Base-by-base conservation (phyloP, 2,888 invertebrate genomes). In the Chymomyza fuscimana region DNA sequence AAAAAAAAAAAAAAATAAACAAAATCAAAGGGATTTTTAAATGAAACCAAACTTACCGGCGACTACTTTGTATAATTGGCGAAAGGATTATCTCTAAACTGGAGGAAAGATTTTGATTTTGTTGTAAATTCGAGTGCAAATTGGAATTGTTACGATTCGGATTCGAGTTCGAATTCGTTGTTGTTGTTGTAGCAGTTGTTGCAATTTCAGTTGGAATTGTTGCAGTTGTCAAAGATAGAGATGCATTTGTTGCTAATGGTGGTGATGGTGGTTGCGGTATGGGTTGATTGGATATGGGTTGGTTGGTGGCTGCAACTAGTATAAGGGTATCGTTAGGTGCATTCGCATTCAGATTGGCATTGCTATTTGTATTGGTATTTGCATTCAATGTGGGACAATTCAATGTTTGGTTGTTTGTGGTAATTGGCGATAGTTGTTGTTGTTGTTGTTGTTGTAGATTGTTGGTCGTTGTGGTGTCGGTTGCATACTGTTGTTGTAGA, bases 51-150 rank as follows among this genome's bases (percentile, higher is more conserved):
- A 92, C 92, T 92, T 92, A 92, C 92, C 92, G 91, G 89, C 91
- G 91, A 91, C 92, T 92, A 92, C 92, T 92, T 91, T 92, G 92
- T 81, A 92, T 92, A 89, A 92, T 92, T 92, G 92, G 92, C 90
- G 92, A 91, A 88, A 92, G 91, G 90, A 92, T 92, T 89, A 92
- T 90, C 90, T 92, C 92, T 91, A 92, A 90, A 89, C 92, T 92
- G 89, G 92, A 91, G 90, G 92, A 91, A 91, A 91, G 92, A 89
- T 89, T 92, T 89, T 89, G 90, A 89, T 87, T 89, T 89, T 90
- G 90, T 87, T 88, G 90, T 74, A 88, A 81, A 73, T 81, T 84
- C 84, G 88, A 86, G 82, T 82, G 82, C 81, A 76, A 77, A 82
- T 77, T 84, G 73, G 78, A 76, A 76, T 74, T 78, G 75, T 62